These are phyloP conservation scores for Drosophila mojavensis DNA, from an alignment of 1,140 invertebrate species.

Conservation along the genomic window DNA sequence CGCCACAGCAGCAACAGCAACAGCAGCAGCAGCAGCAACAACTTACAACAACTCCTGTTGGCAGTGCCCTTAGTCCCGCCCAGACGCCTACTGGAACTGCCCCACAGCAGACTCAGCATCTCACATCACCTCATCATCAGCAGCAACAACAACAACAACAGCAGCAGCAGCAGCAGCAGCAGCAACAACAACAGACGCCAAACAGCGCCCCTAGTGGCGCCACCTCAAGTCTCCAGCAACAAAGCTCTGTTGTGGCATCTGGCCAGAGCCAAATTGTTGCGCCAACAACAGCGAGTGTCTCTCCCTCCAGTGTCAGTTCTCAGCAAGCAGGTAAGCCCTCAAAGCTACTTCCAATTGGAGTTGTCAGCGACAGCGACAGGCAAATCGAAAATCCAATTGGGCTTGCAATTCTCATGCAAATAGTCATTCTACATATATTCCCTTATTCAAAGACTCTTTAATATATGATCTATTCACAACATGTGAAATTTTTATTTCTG, in stretches of 20 bases:
- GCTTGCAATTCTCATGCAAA: no score
- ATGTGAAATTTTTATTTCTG: no score
- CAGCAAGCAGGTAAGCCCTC: conserved; percentile 81
- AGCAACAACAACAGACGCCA: conserved; percentile 67
- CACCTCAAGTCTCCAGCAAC: conserved; percentile 72
- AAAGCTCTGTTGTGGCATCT: conserved; percentile 77
- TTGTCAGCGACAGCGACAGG: not conserved
- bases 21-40: conserved; percentile 64
- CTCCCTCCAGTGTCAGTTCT: conserved; percentile 84
- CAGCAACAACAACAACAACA: conserved; percentile 74
- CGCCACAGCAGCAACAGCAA: conserved; percentile 69
- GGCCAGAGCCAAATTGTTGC: conserved; percentile 83
- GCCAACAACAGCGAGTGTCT: conserved; percentile 84
- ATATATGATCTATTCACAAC: no score
- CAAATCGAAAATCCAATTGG: no score
- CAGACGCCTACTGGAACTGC: conserved; percentile 69
- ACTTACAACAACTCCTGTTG: conserved; percentile 69
- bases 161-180: conserved; percentile 71
- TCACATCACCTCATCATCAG: conserved; percentile 80
- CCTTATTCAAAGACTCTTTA: no score
- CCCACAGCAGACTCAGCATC: conserved; percentile 70
- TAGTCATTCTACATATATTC: no score
- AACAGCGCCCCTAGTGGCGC: conserved; percentile 69
- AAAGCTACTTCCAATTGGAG: conserved; percentile 8
- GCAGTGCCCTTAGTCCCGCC: conserved; percentile 73